These are phyloP conservation scores for Corythucha ciliata DNA, from an alignment of 2,888 invertebrate species.

Conservation along the genomic window DNA sequence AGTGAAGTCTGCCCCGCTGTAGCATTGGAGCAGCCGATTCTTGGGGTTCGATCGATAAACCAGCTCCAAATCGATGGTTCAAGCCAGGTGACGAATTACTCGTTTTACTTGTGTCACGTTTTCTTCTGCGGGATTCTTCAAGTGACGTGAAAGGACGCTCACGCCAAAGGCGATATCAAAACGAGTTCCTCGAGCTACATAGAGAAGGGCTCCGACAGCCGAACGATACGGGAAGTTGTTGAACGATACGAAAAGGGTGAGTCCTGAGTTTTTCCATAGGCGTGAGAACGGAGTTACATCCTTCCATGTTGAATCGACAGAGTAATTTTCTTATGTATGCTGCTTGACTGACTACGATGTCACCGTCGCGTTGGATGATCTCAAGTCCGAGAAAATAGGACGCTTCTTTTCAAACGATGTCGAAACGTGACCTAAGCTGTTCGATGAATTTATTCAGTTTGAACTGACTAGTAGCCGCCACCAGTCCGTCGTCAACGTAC, in stretches of 20 bases:
- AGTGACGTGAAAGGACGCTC: conserved; percentile 7
- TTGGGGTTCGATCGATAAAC: conserved; percentile 12
- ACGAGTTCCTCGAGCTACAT: conserved; percentile 14
- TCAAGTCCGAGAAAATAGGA: conserved; percentile 12
- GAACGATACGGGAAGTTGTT: conserved; percentile 14
- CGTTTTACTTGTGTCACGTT: conserved; percentile 2
- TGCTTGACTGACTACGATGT: conserved; percentile 2
- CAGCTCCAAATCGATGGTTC: conserved; percentile 13
- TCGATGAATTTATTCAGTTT: no score
- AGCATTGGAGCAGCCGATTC: conserved; percentile 12
- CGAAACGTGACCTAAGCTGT: no score
- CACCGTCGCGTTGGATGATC: neutral
- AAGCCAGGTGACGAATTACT: conserved; percentile 10
- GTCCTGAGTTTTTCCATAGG: neutral
- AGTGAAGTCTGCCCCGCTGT: conserved; percentile 19
- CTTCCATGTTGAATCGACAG: neutral
- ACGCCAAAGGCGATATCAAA: conserved; percentile 12
- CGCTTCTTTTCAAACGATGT: conserved; percentile 3
- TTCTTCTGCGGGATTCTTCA: conserved; percentile 14
- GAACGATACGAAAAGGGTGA: conserved; percentile 1
- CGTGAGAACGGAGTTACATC: neutral
- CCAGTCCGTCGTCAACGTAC: no score
- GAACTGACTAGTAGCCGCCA: no score
- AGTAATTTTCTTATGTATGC: conserved; percentile 5
- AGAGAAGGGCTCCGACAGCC: conserved; percentile 12